phyloP scores from a whole-genome alignment of 2,888 invertebrate species.

The Mactromeris polynyma region DNA sequence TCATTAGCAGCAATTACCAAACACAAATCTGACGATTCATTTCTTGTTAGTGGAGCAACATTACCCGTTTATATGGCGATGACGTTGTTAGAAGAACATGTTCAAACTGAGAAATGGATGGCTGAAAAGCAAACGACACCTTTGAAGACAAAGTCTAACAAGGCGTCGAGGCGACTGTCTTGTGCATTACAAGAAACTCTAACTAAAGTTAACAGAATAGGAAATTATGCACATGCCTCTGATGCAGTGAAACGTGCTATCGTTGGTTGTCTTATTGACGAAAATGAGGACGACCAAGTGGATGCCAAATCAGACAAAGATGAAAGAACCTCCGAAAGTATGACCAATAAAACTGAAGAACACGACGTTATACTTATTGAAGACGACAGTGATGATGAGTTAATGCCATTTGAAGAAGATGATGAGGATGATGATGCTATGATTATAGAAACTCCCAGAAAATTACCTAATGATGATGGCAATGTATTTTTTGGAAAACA shows the following conservation, averaged over 20 bases:
- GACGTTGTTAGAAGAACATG: constrained; percentile 41
- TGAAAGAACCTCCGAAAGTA: background rate
- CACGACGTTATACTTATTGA: constrained; percentile 45
- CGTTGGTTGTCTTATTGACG: constrained; percentile 38
- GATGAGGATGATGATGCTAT: constrained; percentile 46
- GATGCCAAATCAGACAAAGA: background rate
- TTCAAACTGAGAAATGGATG: background rate
- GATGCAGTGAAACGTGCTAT: constrained; percentile 60
- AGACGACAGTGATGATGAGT: constrained; percentile 40
- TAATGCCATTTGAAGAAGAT: background rate
- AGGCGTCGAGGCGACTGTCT: constrained; percentile 43
- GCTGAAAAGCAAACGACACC: background rate
- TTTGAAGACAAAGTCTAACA: constrained; percentile 2
- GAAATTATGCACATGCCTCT: constrained; percentile 47
- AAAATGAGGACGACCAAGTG: constrained; percentile 5
- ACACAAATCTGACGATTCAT: background rate
- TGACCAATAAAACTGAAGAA: constrained; percentile 9
- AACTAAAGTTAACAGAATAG: constrained; percentile 31
- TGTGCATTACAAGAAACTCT: constrained; percentile 42
- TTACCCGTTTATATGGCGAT: constrained; percentile 22
- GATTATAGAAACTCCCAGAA: constrained; percentile 39
- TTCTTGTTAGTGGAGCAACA: background rate
- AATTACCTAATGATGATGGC: background rate
- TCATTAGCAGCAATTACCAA: constrained; percentile 16
- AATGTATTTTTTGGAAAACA: background rate